Evolutionary conservation across 2,888 invertebrate genomes (phyloP).

Genomic region (Synergus gifuensis): DNA sequence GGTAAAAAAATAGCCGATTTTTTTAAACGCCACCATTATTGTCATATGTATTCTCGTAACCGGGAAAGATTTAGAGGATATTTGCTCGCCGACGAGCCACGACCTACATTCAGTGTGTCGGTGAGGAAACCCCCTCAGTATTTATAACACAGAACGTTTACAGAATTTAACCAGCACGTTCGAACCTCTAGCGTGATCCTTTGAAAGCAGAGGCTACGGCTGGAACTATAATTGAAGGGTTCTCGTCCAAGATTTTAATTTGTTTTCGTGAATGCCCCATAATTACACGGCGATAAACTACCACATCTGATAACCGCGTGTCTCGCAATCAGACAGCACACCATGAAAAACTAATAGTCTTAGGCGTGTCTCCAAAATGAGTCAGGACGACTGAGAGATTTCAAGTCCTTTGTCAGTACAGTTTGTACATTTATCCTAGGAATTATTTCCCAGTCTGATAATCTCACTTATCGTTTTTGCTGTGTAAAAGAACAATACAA

Average conservation of each 20-base stretch:
- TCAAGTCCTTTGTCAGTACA: background rate
- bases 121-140: constrained; percentile 52
- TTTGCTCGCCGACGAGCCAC: constrained; percentile 50
- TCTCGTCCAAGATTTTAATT: constrained; percentile 57
- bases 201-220: constrained; percentile 39
- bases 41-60: constrained; percentile 45
- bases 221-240: constrained; percentile 54
- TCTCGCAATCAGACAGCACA: constrained; percentile 41
- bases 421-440: background rate
- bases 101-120: constrained; percentile 56
- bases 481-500: background rate
- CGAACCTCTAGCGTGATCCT: constrained; percentile 43
- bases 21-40: constrained; percentile 42
- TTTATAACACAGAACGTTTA: constrained; percentile 47
- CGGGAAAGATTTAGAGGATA: constrained; percentile 54
- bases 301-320: constrained; percentile 51
- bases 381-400: constrained; percentile 28
- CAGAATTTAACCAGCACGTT: constrained; percentile 24
- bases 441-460: background rate
- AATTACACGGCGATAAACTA: constrained; percentile 56
- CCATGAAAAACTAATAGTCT: constrained; percentile 36
- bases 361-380: constrained; percentile 38
- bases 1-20: constrained; percentile 40
- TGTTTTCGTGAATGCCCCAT: constrained; percentile 53
- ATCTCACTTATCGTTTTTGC: background rate